Conservation (phyloP, 2,113 vertebrate species). For the Centropus bengalensis region DNA sequence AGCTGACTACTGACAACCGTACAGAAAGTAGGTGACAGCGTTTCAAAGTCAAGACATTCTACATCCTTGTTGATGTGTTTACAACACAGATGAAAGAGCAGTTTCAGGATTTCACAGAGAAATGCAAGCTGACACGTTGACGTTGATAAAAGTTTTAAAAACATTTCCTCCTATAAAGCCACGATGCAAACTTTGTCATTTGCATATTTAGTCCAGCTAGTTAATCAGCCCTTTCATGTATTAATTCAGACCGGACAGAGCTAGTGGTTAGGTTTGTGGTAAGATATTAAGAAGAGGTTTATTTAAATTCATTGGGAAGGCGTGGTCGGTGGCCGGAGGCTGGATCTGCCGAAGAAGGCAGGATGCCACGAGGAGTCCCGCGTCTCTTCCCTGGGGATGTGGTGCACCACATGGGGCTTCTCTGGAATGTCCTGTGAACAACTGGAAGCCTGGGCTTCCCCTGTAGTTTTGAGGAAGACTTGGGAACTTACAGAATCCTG, state of each 20-base stretch:
- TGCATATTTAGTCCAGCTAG: slow-evolving; percentile 61
- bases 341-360: background rate
- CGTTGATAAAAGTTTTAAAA: slow-evolving; percentile 69
- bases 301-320: background rate
- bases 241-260: background rate
- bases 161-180: slow-evolving; percentile 36
- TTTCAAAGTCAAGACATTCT: slow-evolving; percentile 76
- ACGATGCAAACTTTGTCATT: slow-evolving; percentile 65
- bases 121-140: slow-evolving; percentile 58
- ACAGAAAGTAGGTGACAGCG: slow-evolving; percentile 74
- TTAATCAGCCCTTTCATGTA: background rate
- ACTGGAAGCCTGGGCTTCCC: background rate
- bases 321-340: background rate
- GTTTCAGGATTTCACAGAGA: slow-evolving; percentile 63
- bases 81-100: slow-evolving; percentile 75
- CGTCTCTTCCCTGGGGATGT: background rate
- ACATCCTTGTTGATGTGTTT: slow-evolving; percentile 77
- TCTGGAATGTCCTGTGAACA: background rate
- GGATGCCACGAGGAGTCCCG: background rate
- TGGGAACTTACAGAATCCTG: background rate
- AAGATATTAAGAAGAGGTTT: background rate
- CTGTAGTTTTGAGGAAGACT: background rate
- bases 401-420: background rate
- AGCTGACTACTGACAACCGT: slow-evolving; percentile 70
- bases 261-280: background rate